phyloP scores from a whole-genome alignment of 2,113 vertebrate species.

The Sclerurus mexicanus region DNA sequence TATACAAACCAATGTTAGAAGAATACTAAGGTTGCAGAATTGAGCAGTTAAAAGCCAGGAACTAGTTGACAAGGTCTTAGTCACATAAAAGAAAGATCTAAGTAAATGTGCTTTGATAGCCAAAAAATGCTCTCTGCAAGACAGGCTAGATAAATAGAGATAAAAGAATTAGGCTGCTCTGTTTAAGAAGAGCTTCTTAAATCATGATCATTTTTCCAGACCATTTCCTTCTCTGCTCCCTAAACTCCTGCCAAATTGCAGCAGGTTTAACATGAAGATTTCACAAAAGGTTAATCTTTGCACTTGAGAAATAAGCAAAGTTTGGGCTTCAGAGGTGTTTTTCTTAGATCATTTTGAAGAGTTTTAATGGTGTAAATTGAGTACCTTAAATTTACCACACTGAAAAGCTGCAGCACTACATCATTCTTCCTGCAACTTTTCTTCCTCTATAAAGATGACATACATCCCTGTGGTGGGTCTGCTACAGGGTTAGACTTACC shows the following conservation, averaged over 20 bases:
- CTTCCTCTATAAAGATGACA: neutral
- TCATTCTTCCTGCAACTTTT: neutral
- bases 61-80: neutral
- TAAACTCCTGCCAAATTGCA: constrained; percentile 4
- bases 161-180: neutral
- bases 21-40: neutral
- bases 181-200: neutral
- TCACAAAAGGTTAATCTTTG: constrained; percentile 2
- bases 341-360: neutral
- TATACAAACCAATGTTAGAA: neutral
- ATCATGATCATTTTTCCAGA: neutral
- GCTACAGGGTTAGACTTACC: neutral
- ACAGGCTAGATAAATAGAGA: constrained; percentile 28
- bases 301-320: neutral
- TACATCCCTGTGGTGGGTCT: neutral
- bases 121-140: neutral
- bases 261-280: neutral
- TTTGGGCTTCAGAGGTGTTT: neutral
- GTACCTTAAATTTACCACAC: neutral
- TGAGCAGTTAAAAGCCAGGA: neutral
- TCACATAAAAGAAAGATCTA: neutral
- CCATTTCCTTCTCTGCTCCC: neutral
- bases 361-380: neutral
- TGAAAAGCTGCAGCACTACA: neutral
- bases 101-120: neutral